These are phyloP conservation scores for Cranoglanis bouderius DNA, from an alignment of 2,113 vertebrate genomes.

Conservation along the genomic window DNA sequence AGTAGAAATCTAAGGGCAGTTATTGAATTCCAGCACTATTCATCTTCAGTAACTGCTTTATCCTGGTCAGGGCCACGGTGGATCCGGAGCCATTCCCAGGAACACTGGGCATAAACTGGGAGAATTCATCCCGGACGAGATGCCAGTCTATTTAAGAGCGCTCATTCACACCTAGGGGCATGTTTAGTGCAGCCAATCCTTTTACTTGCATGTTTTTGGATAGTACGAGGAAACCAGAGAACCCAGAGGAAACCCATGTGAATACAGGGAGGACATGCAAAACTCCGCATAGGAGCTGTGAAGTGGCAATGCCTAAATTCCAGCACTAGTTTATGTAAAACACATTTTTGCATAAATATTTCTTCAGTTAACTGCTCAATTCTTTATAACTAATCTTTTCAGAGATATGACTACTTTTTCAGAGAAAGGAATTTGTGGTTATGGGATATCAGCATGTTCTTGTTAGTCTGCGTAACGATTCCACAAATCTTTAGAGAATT, in stretches of 20 bases:
- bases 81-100: background rate
- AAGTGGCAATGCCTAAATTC: background rate
- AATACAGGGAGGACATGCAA: background rate
- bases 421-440: background rate
- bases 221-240: background rate
- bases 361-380: background rate
- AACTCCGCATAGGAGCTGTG: background rate
- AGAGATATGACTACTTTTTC: background rate
- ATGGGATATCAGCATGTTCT: background rate
- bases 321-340: background rate
- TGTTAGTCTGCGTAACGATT: background rate
- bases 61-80: background rate
- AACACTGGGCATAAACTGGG: background rate
- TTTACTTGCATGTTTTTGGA: background rate
- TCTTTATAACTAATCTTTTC: background rate
- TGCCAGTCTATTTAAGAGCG: background rate
- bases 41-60: background rate
- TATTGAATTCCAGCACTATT: background rate
- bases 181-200: background rate
- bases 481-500: background rate
- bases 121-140: background rate
- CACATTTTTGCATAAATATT: background rate
- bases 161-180: background rate
- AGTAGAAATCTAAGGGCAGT: background rate
- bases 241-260: background rate